These are phyloP conservation scores for Euproctis similis DNA, from an alignment of 2,888 invertebrate genomes.

Conservation along the genomic window DNA sequence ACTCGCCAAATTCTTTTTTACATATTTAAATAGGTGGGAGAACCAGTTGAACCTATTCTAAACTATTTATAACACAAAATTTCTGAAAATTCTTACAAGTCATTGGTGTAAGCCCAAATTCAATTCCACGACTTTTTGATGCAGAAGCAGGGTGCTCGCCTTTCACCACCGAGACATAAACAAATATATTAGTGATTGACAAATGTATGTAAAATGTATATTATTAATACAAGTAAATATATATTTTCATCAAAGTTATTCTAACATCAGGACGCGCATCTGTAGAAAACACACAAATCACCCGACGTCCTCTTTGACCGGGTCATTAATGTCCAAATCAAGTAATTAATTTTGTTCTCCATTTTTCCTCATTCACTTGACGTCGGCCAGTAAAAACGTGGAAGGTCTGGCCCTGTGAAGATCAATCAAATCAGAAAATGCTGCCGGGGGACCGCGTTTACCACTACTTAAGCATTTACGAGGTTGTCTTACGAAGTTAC, in stretches of 20 bases:
- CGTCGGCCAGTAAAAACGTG: slow-evolving; percentile 60
- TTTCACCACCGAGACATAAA: no score
- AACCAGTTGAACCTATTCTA: no score
- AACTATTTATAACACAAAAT: no score
- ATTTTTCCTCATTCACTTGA: slow-evolving; percentile 64
- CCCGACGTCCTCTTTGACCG: slow-evolving; percentile 61
- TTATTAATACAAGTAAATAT: no score
- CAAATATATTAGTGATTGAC: no score
- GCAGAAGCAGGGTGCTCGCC: no score
- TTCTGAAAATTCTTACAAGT: no score
- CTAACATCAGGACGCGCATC: slow-evolving; percentile 36
- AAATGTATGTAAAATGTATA: no score
- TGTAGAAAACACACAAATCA: slow-evolving; percentile 57
- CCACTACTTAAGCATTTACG: slow-evolving; percentile 62
- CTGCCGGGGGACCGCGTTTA: slow-evolving; percentile 43
- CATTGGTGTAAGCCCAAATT: no score
- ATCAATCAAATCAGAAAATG: slow-evolving; percentile 69
- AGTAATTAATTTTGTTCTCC: slow-evolving; percentile 69
- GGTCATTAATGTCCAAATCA: slow-evolving; percentile 74
- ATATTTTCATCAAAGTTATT: slow-evolving; percentile 16
- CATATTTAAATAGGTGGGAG: no score
- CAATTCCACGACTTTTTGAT: no score
- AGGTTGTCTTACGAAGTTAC: slow-evolving; percentile 53
- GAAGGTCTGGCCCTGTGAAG: slow-evolving; percentile 47
- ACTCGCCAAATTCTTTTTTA: no score